Base-by-base conservation (phyloP, 2,888 invertebrate species). In the Zele albiditarsus region DNA sequence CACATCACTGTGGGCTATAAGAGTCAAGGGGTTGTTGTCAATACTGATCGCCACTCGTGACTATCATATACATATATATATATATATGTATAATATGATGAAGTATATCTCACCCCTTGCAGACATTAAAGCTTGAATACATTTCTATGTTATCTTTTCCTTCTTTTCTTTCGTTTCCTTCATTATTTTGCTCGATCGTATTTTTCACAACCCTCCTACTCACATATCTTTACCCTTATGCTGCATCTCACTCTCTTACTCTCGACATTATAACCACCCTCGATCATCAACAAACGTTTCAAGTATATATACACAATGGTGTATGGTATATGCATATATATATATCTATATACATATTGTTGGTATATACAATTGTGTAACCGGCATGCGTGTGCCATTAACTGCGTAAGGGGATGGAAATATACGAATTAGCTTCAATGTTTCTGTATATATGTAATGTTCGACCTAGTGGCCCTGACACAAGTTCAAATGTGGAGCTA, bases 11-110 rank as follows among this genome's bases (percentile, higher is more conserved):
- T 69, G 69, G 72, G 77, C 79, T 81, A 80, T 80, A 68, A 76
- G 80, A 81, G 82, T 83, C 82, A 82, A 82, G 81, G 81, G 82
- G 80, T 63, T 83, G 80, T 81, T 79, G 80, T 80, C 79, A 80
- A 77, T 53, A 20, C 20, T 53, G 75, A 78, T 74, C 79, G 73
- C 74, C 78, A 80, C 80, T 82, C 81, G 79, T 78, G 71, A 74
- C 71, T n/a, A 20, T 20, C 8, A 23, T 53, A 53, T 53, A 20
- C 12, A 42, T 42, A 42, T 10, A 42, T 33, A 33, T 5, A 33
- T 33, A 33, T 33, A 33, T 33, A 33, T 33, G 33, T 46, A n/a
- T n/a, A 46, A 20, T 53, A 20, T 53, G 20, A 53, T 53, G 23
- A 53, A 53, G 53, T 53, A 72, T 69, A 58, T 65, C 62, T 74